These are phyloP conservation scores for Platalea minor DNA, from an alignment of 2,797 vertebrate genomes.

Conservation along the genomic window DNA sequence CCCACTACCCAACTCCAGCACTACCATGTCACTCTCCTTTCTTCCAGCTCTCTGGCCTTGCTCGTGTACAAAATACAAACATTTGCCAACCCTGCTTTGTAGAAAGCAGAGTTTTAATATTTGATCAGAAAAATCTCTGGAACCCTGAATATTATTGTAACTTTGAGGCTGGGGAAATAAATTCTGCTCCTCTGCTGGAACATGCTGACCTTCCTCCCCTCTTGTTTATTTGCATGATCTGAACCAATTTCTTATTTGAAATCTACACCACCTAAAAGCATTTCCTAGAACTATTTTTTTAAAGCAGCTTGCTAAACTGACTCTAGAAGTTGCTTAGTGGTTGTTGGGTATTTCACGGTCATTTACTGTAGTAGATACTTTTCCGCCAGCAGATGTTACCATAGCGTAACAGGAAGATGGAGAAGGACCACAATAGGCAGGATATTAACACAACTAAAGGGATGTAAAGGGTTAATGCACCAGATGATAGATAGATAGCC, in stretches of 20 bases:
- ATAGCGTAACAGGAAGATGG: not conserved
- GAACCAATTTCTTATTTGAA: constrained; percentile 65
- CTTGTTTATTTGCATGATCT: constrained; percentile 70
- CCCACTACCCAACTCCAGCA: not conserved
- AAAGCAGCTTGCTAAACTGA: not conserved
- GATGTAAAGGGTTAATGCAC: not conserved
- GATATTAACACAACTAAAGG: not conserved
- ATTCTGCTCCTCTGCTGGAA: constrained; percentile 35
- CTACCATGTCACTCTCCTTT: not conserved
- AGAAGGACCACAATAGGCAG: not conserved
- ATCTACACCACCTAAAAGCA: constrained; percentile 55
- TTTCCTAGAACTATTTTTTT: constrained; percentile 50
- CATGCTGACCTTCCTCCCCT: constrained; percentile 43
- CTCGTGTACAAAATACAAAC: not conserved
- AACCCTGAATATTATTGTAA: constrained; percentile 40
- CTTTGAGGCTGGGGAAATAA: constrained; percentile 40
- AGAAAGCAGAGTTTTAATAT: constrained; percentile 38
- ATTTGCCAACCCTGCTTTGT: not conserved
- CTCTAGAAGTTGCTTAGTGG: not conserved
- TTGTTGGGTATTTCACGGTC: not conserved
- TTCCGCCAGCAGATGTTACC: constrained; percentile 5
- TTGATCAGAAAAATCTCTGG: constrained; percentile 49
- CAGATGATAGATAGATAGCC: not conserved
- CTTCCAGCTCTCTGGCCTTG: not conserved
- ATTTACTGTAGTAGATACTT: not conserved